Percentiles rank a stretch among this genome's conserved stretches.
Evolutionary conservation across 2,888 invertebrate species (phyloP).

Genomic region (Xanthorhoe spadicearia): DNA sequence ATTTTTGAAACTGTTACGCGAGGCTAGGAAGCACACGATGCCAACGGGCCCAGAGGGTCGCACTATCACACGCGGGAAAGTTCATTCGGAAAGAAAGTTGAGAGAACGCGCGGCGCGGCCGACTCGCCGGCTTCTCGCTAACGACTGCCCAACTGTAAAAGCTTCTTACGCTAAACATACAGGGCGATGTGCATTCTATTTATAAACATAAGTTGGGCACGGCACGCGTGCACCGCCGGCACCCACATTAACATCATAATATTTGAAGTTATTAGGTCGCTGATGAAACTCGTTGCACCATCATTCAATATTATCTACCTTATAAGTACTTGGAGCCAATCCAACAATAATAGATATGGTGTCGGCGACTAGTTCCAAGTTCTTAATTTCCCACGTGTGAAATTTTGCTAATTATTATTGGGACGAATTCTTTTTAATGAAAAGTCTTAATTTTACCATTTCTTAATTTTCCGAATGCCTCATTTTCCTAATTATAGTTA

Average conservation of each 20-base stretch:
- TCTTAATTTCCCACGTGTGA: too few species aligned
- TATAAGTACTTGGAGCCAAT: conserved; percentile 65
- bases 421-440: too few species aligned
- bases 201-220: conserved; percentile 79
- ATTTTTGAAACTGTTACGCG: conserved; percentile 81
- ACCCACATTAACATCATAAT: conserved; percentile 75
- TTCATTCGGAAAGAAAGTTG: conserved; percentile 52
- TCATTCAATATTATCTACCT: conserved; percentile 41
- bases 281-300: conserved; percentile 68
- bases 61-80: conserved; percentile 51
- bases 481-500: too few species aligned
- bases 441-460: too few species aligned
- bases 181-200: conserved; percentile 80
- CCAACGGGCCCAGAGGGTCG: not conserved
- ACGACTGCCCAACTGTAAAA: conserved; percentile 64
- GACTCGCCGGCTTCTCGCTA: conserved; percentile 69
- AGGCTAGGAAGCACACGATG: conserved; percentile 7
- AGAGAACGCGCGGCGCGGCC: conserved; percentile 59
- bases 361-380: too few species aligned
- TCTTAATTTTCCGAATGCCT: too few species aligned
- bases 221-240: conserved; percentile 72
- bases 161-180: conserved; percentile 77
- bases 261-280: conserved; percentile 78
- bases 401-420: too few species aligned
- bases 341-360: conserved; percentile 68